Conservation (phyloP, 2,888 invertebrate species). For the Apeira syringaria region DNA sequence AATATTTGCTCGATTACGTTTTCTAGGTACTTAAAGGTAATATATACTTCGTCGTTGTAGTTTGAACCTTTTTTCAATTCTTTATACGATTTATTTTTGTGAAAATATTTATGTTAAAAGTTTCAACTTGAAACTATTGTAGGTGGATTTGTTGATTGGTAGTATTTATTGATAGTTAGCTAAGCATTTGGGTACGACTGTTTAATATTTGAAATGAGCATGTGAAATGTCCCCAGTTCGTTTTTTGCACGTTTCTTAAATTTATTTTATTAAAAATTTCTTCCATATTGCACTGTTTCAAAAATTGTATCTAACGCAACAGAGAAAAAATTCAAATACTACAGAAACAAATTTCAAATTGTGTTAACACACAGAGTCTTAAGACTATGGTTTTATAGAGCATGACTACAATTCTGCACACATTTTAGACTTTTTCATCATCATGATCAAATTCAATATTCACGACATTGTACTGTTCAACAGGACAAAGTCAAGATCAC, state of each 20-base stretch:
- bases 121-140: too few species aligned
- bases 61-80: constrained; percentile 5
- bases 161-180: not conserved
- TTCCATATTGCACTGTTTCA: constrained; percentile 3
- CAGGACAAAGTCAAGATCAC: constrained; percentile 71
- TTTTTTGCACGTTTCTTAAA: constrained; percentile 6
- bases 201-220: constrained; percentile 7
- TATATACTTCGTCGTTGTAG: constrained; percentile 7
- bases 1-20: constrained; percentile 4
- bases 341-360: constrained; percentile 2
- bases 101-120: not conserved
- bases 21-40: not conserved
- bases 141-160: not conserved
- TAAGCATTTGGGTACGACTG: constrained; percentile 1
- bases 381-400: constrained; percentile 21
- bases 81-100: not conserved
- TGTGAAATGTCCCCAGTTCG: constrained; percentile 1
- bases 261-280: not conserved
- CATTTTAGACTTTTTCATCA: constrained; percentile 4
- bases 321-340: constrained; percentile 8
- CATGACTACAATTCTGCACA: constrained; percentile 25
- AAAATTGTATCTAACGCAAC: constrained; percentile 12
- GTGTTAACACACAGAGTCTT: constrained; percentile 15
- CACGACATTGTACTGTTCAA: constrained; percentile 34
- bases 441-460: constrained; percentile 13